phyloP scores from a whole-genome alignment of 37 sponge, comb jelly and placozoan genomes.

The Cliona cf. orientalis region DNA sequence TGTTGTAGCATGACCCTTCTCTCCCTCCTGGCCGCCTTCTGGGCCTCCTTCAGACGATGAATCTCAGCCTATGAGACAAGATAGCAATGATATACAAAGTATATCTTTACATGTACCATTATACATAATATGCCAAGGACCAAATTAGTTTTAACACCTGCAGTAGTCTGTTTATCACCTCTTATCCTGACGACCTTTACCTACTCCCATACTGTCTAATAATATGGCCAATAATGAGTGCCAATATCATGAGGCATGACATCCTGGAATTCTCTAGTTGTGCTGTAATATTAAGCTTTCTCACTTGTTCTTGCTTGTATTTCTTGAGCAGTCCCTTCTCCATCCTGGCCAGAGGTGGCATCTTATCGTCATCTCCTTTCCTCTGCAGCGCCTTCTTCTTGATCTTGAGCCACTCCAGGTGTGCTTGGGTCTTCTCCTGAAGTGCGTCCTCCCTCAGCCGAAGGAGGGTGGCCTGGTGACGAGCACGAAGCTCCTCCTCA shows the following conservation, averaged over 20 bases:
- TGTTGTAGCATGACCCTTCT: slow-evolving; percentile 66
- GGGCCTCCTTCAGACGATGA: slow-evolving; percentile 55
- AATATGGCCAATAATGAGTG: no score
- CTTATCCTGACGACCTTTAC: no score
- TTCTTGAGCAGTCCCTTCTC: slow-evolving; percentile 74
- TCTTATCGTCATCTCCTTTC: slow-evolving; percentile 89
- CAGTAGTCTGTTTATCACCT: no score
- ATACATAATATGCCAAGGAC: no score
- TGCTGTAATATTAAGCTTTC: no score
- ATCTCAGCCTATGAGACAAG: slow-evolving; percentile 76
- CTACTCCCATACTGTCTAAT: no score
- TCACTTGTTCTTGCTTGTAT: slow-evolving; percentile 69
- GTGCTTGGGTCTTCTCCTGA: slow-evolving; percentile 62
- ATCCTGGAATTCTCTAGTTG: no score
- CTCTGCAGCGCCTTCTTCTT: slow-evolving; percentile 57
- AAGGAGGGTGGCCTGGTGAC: slow-evolving; percentile 81
- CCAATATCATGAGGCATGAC: no score
- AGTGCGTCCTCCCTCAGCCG: slow-evolving; percentile 86
- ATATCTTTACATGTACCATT: not conserved
- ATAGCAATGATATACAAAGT: not conserved
- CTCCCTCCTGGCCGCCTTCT: slow-evolving; percentile 73
- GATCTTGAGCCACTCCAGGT: slow-evolving; percentile 72
- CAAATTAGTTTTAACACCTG: no score
- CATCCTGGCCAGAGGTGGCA: slow-evolving; percentile 79
- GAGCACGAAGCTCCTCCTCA: slow-evolving; percentile 81